Percentiles rank a stretch among this genome's conserved stretches.
Evolutionary conservation across 2,888 invertebrate species (phyloP).

Genomic region (Oxyscelio sp.): DNA sequence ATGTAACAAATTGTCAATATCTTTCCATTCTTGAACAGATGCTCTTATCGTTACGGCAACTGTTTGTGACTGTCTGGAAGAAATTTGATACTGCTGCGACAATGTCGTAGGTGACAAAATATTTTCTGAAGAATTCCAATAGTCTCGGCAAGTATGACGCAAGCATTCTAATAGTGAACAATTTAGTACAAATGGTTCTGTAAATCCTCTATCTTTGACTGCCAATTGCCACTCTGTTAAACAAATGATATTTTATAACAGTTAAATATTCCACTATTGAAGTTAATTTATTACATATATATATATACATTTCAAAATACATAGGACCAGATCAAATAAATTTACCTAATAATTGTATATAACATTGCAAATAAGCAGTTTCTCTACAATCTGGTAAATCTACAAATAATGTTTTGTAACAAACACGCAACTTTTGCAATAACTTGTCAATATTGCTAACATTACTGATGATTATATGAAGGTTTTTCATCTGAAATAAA

Average conservation of each 20-base stretch:
- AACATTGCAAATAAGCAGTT: conserved; percentile 84
- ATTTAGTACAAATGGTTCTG: conserved; percentile 81
- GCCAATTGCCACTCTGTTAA: conserved; percentile 90
- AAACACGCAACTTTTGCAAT: conserved; percentile 84
- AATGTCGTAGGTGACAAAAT: conserved; percentile 90
- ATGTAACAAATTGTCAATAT: conserved; percentile 90
- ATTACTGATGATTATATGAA: conserved; percentile 85
- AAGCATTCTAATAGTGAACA: conserved; percentile 89
- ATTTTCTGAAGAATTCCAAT: conserved; percentile 90
- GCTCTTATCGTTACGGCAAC: conserved; percentile 91
- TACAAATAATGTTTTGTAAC: conserved; percentile 85
- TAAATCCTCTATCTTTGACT: conserved; percentile 87
- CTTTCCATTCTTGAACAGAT: conserved; percentile 90
- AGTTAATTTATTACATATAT: conserved; percentile 80
- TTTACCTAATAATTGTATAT: conserved; percentile 86
- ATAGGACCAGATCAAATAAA: too few relatives aligned
- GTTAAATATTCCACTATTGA: too few relatives aligned
- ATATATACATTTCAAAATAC: too few relatives aligned
- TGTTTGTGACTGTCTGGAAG: conserved; percentile 92
- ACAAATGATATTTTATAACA: conserved; percentile 14
- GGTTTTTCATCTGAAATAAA: conserved; percentile 83
- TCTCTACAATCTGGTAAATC: conserved; percentile 85
- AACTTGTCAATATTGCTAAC: conserved; percentile 83
- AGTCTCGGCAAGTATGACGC: conserved; percentile 89
- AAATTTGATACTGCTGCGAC: conserved; percentile 89